Evolutionary conservation across 2,888 invertebrate genomes (phyloP), one percentile per base, ranked within the genome.

Genomic region (Mycalesis mineus): DNA sequence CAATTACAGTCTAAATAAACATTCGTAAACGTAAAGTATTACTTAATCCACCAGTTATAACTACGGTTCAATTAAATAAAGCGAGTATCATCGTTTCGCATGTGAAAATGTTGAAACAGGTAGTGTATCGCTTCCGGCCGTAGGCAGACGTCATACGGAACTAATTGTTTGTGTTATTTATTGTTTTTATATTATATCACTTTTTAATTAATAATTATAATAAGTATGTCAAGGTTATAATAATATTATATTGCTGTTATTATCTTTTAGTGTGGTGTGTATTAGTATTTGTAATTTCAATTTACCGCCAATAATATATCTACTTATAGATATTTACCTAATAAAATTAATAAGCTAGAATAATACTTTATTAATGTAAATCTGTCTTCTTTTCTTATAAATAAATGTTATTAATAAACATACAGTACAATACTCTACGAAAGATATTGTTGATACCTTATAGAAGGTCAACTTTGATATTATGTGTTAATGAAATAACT

Each of bases 51-150:
- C 2, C 37, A 49, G 39, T 49, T 47, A 39, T 37, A 28, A 39
- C 39, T 41, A 45, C 55, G 15, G 45, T 54, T 58, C 48, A 52
- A 55, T 59, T 55, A 47, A 47, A 55, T 33, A 44, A 55, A 49
- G 15, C 31, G 39, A 11, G 13, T 42, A 56, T 50, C 37, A 45
- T 31, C 36, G 50, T 36, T 50, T 47, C 28, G 53, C 57, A 55
- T 57, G 57, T 58, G 28, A 15, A 56, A 51, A 15, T 44, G 40
- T 29, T 55, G 33, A 37, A 58, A 28, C 61, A 54, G 39, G 47
- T 56, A 56, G 53, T 56, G 29, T 14, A 37, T 13, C 40, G 49
- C 40, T 61, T 61, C 57, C 58, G 53, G 57, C 55, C 58, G 53
- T 9, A 40, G 44, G 22, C 2, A 55, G 7, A 54, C 41, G n/a